Conservation (phyloP, 2,797 vertebrate genomes). For the Trematomus bernacchii region DNA sequence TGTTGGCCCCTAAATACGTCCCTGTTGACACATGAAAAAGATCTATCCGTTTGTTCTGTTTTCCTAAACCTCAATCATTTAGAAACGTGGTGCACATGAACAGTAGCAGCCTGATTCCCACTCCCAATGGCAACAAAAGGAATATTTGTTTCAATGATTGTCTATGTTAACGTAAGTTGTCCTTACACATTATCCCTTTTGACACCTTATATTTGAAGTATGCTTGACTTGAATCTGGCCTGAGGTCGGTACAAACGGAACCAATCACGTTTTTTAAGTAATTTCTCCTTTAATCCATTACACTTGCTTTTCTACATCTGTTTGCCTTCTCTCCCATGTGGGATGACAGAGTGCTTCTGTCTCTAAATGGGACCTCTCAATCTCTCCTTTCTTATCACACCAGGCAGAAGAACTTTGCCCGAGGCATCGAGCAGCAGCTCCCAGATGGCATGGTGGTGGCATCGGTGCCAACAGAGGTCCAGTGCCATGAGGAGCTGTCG, state of each 20-base stretch:
- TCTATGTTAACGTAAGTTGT: too few relatives aligned
- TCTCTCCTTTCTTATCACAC: constrained; percentile 47
- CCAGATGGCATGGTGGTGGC: constrained; percentile 96
- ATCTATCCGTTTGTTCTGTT: neutral
- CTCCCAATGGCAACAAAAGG: neutral
- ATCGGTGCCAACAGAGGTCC: constrained; percentile 93
- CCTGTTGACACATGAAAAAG: too few relatives aligned
- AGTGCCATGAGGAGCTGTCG: constrained; percentile 96
- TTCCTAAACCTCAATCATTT: neutral
- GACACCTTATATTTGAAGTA: too few relatives aligned
- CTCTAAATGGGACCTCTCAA: constrained; percentile 49
- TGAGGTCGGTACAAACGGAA: neutral
- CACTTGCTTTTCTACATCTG: neutral
- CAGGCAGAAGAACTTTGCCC: constrained; percentile 98
- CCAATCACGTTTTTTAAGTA: neutral
- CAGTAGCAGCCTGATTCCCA: neutral
- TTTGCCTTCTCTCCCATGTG: neutral
- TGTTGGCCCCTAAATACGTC: too few relatives aligned
- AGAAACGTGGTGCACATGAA: neutral
- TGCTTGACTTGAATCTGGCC: neutral
- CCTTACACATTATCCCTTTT: too few relatives aligned
- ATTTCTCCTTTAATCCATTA: neutral
- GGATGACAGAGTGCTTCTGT: constrained; percentile 23
- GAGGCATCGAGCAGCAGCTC: constrained; percentile 96
- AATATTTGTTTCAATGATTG: too few relatives aligned